Evolutionary conservation across 2,797 vertebrate species (phyloP).

Genomic region (Sebastes ruberrimus): DNA sequence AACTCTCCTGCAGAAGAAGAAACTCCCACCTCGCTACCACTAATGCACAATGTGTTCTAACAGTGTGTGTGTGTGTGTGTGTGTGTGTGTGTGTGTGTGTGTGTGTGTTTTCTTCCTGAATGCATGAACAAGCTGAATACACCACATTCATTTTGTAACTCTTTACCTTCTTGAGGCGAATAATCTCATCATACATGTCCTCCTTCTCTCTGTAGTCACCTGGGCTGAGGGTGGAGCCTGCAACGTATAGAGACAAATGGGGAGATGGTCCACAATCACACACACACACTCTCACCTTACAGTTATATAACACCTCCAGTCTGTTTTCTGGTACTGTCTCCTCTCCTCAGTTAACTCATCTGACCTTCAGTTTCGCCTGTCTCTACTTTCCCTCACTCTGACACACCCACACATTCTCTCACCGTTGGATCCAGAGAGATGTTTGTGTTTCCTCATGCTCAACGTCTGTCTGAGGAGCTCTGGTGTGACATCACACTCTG

Average conservation of each 20-base stretch:
- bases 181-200: constrained; percentile 95
- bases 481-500: constrained; percentile 74
- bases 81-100: too few relatives aligned
- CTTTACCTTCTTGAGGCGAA: constrained; percentile 92
- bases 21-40: neutral
- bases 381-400: neutral
- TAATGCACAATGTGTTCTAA: too few relatives aligned
- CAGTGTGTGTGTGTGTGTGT: too few relatives aligned
- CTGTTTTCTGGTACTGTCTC: neutral
- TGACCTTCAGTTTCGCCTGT: neutral
- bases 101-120: too few relatives aligned
- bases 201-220: constrained; percentile 89
- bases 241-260: neutral
- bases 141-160: neutral
- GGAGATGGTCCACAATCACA: neutral
- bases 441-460: constrained; percentile 83
- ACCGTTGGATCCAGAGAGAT: constrained; percentile 83
- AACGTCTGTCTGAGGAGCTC: constrained; percentile 86
- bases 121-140: neutral
- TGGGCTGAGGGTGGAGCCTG: constrained; percentile 84
- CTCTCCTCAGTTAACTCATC: neutral
- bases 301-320: neutral
- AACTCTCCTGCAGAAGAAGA: neutral
- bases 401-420: constrained; percentile 29
- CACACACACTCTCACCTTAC: neutral